Base-by-base conservation (phyloP, 2,888 invertebrate genomes). In the Ametastegia equiseti region DNA sequence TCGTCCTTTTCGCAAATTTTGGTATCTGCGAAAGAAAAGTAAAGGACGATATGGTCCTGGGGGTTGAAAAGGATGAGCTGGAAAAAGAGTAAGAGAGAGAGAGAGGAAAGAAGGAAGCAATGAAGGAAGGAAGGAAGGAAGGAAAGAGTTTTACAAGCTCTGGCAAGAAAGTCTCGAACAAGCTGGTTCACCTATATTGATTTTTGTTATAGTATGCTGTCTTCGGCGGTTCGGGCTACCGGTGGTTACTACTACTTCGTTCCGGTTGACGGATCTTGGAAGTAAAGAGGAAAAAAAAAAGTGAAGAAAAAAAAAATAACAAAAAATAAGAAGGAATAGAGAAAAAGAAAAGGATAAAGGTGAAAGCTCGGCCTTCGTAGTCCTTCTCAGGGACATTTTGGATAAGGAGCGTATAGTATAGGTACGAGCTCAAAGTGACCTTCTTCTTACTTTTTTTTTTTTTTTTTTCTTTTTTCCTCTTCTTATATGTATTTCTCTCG, bases 111-210 rank as follows among this genome's bases (percentile, higher is more conserved):
- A 42, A 63, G 73, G 7, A 67, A 45, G 67, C n/a, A n/a, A n/a
- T n/a, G n/a, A n/a, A n/a, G n/a, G n/a, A n/a, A 80, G 77, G 30
- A 73, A 71, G 80, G 81, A 65, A 75, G 57, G 47, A 60, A 54
- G 65, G 63, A 73, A 71, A 42, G 81, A 78, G 80, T 47, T 85
- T 86, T 85, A 67, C 65, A 67, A 67, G 39, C 65, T n/a, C 36
- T 39, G 39, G 65, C 36, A 67, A 67, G 36, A 67, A 67, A 67
- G 36, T 67, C 65, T n/a, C 39, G 36, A 36, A 67, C 65, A 39
- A 60, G 60, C 60, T 30, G 60, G 60, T 60, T 60, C 60, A 60
- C 60, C 60, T 60, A 60, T 60, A 60, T 60, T 60, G 60, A 60
- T 60, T 60, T 60, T 60, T 60, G 30, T 60, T 30, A 60, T 60